Evolutionary conservation across 1,140 invertebrate genomes (phyloP).

Genomic region (Drosophila triauraria): DNA sequence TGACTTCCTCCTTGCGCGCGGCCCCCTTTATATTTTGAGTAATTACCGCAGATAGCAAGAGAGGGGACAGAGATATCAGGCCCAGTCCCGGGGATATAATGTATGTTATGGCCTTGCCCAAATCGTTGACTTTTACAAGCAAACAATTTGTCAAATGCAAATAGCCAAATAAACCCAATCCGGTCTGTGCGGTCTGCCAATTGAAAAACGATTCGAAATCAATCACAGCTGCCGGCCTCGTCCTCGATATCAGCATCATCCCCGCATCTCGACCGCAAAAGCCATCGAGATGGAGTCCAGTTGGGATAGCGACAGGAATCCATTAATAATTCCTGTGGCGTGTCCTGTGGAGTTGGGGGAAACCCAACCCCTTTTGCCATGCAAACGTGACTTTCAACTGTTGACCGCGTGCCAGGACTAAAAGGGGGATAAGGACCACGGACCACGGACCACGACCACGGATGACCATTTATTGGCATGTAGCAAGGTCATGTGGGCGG

Average conservation of each 20-base stretch:
- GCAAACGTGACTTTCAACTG: constrained; percentile 81
- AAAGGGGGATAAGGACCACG: constrained; percentile 8
- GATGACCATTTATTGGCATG: constrained; percentile 79
- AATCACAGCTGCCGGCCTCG: constrained; percentile 70
- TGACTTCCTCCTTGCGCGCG: constrained; percentile 41
- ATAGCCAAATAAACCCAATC: constrained; percentile 75
- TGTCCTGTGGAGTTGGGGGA: constrained; percentile 56
- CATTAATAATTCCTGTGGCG: constrained; percentile 83
- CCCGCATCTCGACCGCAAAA: constrained; percentile 26
- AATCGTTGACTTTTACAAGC: constrained; percentile 75
- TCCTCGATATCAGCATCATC: constrained; percentile 9
- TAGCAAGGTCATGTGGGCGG: constrained; percentile 60
- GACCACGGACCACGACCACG: not conserved
- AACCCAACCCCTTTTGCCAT: constrained; percentile 15
- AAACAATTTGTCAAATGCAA: constrained; percentile 84
- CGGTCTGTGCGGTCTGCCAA: constrained; percentile 57
- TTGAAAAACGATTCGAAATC: constrained; percentile 85
- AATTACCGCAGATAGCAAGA: constrained; percentile 58
- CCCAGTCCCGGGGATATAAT: not conserved
- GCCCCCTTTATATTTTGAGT: constrained; percentile 53
- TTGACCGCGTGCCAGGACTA: constrained; percentile 65
- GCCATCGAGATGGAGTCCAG: constrained; percentile 28
- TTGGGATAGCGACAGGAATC: constrained; percentile 53
- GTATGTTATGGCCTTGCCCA: constrained; percentile 57
- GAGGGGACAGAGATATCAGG: constrained; percentile 7